Conservation (phyloP, 2,888 invertebrate species). For the Coelogynopora nodosa region DNA sequence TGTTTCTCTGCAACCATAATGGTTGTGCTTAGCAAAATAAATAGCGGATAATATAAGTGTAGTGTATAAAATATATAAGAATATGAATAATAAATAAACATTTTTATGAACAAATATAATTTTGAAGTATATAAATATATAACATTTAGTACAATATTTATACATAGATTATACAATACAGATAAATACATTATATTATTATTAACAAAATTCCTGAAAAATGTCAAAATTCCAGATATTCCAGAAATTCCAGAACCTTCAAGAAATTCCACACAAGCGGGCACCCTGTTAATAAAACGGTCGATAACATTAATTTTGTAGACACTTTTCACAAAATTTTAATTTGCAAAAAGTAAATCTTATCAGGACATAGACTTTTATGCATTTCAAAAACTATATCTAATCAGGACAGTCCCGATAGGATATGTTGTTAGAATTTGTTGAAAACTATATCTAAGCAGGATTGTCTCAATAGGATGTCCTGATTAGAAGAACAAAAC, state of each 20-base stretch:
- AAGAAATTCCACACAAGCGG: not conserved
- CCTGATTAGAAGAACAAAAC: not conserved
- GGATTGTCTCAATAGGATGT: not conserved
- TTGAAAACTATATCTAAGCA: slow-evolving; percentile 27
- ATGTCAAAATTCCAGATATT: not conserved
- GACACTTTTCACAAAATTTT: slow-evolving; percentile 10
- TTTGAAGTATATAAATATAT: too few species aligned
- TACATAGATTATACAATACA: not conserved
- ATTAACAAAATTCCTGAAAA: not conserved
- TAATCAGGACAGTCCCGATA: slow-evolving; percentile 24
- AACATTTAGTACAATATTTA: not conserved
- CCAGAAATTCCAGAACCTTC: not conserved
- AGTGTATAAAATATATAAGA: too few species aligned
- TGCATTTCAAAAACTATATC: slow-evolving; percentile 6
- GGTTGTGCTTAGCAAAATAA: not conserved
- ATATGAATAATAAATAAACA: too few species aligned
- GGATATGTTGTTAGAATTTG: slow-evolving; percentile 18
- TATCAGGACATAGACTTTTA: slow-evolving; percentile 9
- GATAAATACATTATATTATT: not conserved
- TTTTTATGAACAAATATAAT: too few species aligned
- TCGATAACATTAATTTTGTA: slow-evolving; percentile 25
- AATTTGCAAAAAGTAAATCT: not conserved
- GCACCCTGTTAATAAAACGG: not conserved
- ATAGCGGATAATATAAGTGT: too few species aligned
- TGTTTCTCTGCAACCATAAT: not conserved